Conservation (phyloP, 2,113 vertebrate species). For the Parus major region DNA sequence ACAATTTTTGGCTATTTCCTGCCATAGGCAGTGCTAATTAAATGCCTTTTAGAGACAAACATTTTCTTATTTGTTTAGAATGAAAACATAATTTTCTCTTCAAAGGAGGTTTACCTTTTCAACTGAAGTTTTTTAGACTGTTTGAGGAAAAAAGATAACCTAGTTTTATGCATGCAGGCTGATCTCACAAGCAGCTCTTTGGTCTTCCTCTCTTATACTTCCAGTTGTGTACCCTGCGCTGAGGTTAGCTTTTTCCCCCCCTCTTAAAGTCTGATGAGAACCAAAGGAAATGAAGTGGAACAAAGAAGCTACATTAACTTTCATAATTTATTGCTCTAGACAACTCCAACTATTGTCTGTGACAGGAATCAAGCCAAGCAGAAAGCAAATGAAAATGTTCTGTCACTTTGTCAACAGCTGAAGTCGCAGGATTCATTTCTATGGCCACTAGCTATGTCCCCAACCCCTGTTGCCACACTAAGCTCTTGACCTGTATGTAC, state of each 20-base stretch:
- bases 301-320: conserved; percentile 27
- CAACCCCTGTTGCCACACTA: accelerated
- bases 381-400: conserved; percentile 14
- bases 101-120: neutral
- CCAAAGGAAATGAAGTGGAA: conserved; percentile 16
- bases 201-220: neutral
- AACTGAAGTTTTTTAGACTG: neutral
- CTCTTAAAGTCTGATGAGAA: neutral
- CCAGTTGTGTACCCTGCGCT: neutral
- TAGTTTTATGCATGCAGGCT: neutral
- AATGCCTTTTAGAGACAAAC: neutral
- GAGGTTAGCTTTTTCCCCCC: neutral
- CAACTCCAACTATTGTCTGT: neutral
- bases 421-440: neutral
- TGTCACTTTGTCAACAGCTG: neutral
- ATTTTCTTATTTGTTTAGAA: neutral
- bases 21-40: neutral
- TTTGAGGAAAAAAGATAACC: neutral
- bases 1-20: neutral
- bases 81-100: neutral
- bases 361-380: conserved; percentile 28
- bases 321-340: conserved; percentile 15
- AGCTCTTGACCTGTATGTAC: neutral
- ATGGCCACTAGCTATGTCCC: neutral
- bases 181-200: neutral